phyloP scores from a whole-genome alignment of 2,888 invertebrate genomes.

The Aquatica leii region DNA sequence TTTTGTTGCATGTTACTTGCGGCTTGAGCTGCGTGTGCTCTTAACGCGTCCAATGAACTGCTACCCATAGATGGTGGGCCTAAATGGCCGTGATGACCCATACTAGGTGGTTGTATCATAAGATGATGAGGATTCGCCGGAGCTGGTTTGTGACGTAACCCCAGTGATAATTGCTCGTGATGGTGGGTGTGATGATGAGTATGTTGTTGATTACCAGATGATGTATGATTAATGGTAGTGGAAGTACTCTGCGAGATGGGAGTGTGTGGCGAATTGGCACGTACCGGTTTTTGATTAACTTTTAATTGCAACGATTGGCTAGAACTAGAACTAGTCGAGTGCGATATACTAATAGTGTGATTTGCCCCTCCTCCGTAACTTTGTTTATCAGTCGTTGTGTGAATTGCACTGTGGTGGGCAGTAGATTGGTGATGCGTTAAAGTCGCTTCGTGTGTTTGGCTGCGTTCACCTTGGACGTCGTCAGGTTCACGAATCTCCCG shows the following conservation, averaged over 20 bases:
- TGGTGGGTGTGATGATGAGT: conserved; percentile 73
- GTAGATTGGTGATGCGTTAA: conserved; percentile 73
- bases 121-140: conserved; percentile 64
- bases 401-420: conserved; percentile 71
- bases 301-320: conserved; percentile 68
- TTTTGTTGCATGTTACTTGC: conserved; percentile 60
- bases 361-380: conserved; percentile 62
- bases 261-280: conserved; percentile 56
- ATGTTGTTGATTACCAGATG: conserved; percentile 65
- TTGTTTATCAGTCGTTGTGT: conserved; percentile 71
- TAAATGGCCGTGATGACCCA: conserved; percentile 68
- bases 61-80: conserved; percentile 67
- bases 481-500: conserved; percentile 69
- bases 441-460: conserved; percentile 71
- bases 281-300: conserved; percentile 58
- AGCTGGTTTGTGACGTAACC: conserved; percentile 61
- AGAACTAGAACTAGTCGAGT: conserved; percentile 72
- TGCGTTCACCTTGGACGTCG: conserved; percentile 62
- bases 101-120: conserved; percentile 72
- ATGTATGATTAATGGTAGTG: conserved; percentile 63
- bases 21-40: conserved; percentile 78
- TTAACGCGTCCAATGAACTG: conserved; percentile 74
- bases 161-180: conserved; percentile 72
- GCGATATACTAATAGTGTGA: conserved; percentile 68
- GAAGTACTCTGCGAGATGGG: conserved; percentile 31